A percentile compares a stretch with the other conserved stretches of the same genome.
phyloP scores from a whole-genome alignment of 2,113 vertebrate species.

The Zosterops lateralis region DNA sequence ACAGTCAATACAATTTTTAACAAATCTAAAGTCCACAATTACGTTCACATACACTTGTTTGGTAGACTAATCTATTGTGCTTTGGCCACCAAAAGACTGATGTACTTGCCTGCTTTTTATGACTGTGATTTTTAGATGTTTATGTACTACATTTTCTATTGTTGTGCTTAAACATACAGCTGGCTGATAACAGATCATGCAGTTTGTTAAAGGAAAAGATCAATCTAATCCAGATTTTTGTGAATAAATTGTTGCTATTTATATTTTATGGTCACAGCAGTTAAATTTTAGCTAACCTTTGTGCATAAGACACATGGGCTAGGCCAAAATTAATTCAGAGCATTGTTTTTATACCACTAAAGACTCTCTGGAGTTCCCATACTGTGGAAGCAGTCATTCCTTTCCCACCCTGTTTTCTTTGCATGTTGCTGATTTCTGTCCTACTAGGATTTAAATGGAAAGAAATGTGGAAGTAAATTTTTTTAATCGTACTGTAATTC shows the following conservation, averaged over 20 bases:
- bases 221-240: conserved; percentile 36
- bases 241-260: conserved; percentile 71
- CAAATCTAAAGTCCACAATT: not conserved
- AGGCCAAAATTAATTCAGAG: not conserved
- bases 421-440: not conserved
- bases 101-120: conserved; percentile 33
- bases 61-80: not conserved
- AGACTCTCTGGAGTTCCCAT: not conserved
- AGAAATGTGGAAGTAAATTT: not conserved
- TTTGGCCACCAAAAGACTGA: not conserved
- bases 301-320: not conserved
- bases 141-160: conserved; percentile 27
- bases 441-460: not conserved
- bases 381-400: not conserved
- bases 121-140: conserved; percentile 47
- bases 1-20: not conserved
- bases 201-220: not conserved
- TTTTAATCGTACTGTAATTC: not conserved
- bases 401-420: not conserved
- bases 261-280: conserved; percentile 29
- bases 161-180: conserved; percentile 20
- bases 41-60: not conserved
- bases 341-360: not conserved
- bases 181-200: not conserved
- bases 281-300: not conserved